These are phyloP conservation scores for Lagria hirta DNA, from an alignment of 2,888 invertebrate genomes.

Conservation along the genomic window DNA sequence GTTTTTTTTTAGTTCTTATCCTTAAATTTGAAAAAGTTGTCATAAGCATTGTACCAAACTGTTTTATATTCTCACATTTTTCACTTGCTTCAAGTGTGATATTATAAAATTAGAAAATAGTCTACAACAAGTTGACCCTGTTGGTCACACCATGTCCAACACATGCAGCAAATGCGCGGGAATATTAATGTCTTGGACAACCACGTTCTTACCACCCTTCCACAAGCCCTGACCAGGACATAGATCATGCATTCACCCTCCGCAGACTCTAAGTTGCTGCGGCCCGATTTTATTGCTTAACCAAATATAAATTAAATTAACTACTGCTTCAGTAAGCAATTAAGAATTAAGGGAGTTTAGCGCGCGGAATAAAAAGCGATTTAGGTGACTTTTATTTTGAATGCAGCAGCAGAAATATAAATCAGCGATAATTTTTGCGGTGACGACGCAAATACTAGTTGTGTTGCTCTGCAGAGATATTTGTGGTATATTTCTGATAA, in stretches of 20 bases:
- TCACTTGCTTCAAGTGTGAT: too few species aligned
- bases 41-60: too few species aligned
- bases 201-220: constrained; percentile 53
- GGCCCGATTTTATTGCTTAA: constrained; percentile 54
- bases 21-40: too few species aligned
- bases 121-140: constrained; percentile 12
- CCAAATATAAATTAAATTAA: constrained; percentile 57
- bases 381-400: constrained; percentile 52
- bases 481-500: not conserved
- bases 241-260: constrained; percentile 52
- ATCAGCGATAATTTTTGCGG: constrained; percentile 40
- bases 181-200: constrained; percentile 55
- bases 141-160: constrained; percentile 49
- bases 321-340: constrained; percentile 56
- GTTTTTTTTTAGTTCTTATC: too few species aligned
- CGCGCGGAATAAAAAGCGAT: constrained; percentile 52
- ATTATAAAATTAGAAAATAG: too few species aligned
- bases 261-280: constrained; percentile 42
- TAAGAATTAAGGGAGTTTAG: constrained; percentile 54
- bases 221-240: constrained; percentile 51
- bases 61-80: too few species aligned
- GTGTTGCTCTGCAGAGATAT: too few species aligned
- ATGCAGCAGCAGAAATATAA: constrained; percentile 41
- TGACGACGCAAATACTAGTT: constrained; percentile 15
- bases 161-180: constrained; percentile 50